phyloP scores from a whole-genome alignment of 2,888 invertebrate genomes.

The Amblyjoppa fuscipennis region DNA sequence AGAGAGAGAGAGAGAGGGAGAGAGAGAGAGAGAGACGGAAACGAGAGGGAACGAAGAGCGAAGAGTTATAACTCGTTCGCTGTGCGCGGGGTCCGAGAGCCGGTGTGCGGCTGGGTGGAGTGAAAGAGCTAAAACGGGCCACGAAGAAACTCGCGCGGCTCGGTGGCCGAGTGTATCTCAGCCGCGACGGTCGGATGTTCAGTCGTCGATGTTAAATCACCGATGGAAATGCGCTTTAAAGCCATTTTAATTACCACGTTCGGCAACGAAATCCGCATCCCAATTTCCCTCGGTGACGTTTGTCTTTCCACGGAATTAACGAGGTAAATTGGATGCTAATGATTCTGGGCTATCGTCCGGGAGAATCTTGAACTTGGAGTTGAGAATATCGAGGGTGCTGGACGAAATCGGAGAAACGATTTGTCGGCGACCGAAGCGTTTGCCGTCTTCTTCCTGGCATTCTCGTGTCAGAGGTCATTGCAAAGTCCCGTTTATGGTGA shows the following conservation, averaged over 20 bases:
- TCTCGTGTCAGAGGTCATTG: no score
- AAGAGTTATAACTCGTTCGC: constrained; percentile 63
- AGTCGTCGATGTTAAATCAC: not conserved
- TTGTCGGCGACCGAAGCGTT: not conserved
- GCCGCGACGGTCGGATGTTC: not conserved
- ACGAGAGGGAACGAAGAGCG: constrained; percentile 19
- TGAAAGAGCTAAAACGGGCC: constrained; percentile 38
- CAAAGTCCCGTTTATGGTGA: no score
- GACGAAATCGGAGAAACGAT: not conserved
- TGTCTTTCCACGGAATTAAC: not conserved
- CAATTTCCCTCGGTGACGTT: not conserved
- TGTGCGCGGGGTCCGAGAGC: constrained; percentile 34
- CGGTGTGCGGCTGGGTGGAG: constrained; percentile 20
- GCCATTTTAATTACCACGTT: not conserved
- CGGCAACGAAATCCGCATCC: not conserved
- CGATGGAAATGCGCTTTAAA: not conserved
- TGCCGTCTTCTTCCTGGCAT: no score
- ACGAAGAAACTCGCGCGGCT: constrained; percentile 7
- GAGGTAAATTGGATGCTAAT: not conserved
- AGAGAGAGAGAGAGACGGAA: constrained; percentile 4
- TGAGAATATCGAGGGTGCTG: no score
- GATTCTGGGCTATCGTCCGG: no score
- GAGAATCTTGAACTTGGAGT: no score
- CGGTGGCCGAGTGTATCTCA: not conserved
- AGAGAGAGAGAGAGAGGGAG: constrained; percentile 10